Evolutionary conservation across 53 echinoderm and acorn worm species (phyloP).

Genomic region (Henricia sp.): DNA sequence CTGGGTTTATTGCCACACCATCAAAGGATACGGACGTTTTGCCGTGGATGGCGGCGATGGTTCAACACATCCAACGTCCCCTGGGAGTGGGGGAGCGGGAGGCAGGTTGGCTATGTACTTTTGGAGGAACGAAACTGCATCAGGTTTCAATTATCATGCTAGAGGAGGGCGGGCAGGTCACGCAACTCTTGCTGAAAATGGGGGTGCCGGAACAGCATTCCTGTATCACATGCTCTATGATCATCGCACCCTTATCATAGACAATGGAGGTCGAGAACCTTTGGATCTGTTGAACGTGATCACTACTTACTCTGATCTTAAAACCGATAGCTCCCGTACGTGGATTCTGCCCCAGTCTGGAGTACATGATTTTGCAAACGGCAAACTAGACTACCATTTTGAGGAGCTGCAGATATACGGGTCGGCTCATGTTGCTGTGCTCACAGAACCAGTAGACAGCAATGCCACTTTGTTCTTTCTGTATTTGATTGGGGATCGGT

Average conservation of each 20-base stretch:
- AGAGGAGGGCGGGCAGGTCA: constrained; percentile 75
- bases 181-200: constrained; percentile 66
- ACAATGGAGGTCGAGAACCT: constrained; percentile 85
- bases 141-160: constrained; percentile 82
- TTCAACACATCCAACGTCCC: constrained; percentile 29
- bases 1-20: constrained; percentile 82
- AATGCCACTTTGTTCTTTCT: constrained; percentile 79
- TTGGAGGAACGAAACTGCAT: constrained; percentile 74
- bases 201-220: constrained; percentile 89
- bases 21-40: constrained; percentile 87
- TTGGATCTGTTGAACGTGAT: constrained; percentile 67
- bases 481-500: constrained; percentile 93
- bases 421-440: constrained; percentile 76
- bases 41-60: constrained; percentile 81
- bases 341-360: constrained; percentile 93
- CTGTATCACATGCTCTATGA: constrained; percentile 80
- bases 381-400: constrained; percentile 80
- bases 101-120: constrained; percentile 92
- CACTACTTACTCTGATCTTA: constrained; percentile 73
- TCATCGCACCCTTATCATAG: constrained; percentile 85
- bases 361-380: constrained; percentile 83
- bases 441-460: constrained; percentile 77
- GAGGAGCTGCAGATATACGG: constrained; percentile 94
- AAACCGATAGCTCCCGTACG: constrained; percentile 78
- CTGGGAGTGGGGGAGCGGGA: constrained; percentile 85